Evolutionary conservation across 2,888 invertebrate species (phyloP).

Genomic region (Sinohyriopsis cumingii): DNA sequence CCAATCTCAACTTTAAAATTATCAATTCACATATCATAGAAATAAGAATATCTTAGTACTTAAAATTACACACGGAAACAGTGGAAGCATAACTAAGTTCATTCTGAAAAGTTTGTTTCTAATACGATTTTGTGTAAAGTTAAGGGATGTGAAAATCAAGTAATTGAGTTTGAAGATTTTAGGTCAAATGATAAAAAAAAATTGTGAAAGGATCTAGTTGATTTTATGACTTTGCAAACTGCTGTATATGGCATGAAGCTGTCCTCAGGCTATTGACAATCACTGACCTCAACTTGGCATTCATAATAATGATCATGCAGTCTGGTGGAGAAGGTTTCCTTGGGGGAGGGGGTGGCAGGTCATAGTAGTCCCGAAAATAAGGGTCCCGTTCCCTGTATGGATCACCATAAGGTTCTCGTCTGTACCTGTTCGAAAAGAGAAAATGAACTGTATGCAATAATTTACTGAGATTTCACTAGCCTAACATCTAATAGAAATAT

Average conservation of each 20-base stretch:
- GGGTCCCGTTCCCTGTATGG: slow-evolving; percentile 50
- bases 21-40: too few relatives aligned
- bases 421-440: slow-evolving; percentile 16
- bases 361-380: slow-evolving; percentile 34
- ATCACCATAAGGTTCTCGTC: slow-evolving; percentile 48
- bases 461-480: too few relatives aligned
- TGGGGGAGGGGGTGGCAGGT: slow-evolving; percentile 35
- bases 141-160: too few relatives aligned
- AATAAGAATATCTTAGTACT: too few relatives aligned
- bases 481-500: too few relatives aligned
- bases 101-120: too few relatives aligned
- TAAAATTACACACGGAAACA: too few relatives aligned
- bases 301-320: slow-evolving; percentile 91
- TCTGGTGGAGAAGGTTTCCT: slow-evolving; percentile 77
- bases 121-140: too few relatives aligned
- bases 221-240: not conserved
- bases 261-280: not conserved
- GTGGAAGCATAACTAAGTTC: too few relatives aligned
- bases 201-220: not conserved
- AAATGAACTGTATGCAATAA: too few relatives aligned
- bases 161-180: too few relatives aligned
- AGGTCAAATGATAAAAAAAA: not conserved
- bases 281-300: slow-evolving; percentile 85
- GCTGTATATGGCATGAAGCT: not conserved
- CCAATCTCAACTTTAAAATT: too few relatives aligned